phyloP scores from a whole-genome alignment of 2,888 invertebrate genomes.

The Tipula lateralis region DNA sequence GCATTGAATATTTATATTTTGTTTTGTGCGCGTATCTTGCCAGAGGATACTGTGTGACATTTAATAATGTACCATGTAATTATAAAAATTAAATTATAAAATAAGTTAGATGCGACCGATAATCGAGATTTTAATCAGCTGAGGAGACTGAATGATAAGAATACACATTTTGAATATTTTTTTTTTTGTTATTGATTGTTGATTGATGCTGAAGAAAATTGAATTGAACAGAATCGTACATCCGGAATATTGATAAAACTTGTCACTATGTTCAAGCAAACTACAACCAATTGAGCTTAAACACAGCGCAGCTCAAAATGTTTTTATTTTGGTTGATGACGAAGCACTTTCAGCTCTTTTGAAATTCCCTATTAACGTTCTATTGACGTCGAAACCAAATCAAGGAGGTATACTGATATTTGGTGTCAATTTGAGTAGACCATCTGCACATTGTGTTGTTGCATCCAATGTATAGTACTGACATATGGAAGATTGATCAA shows the following conservation, averaged over 20 bases:
- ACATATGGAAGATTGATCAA: too few species aligned
- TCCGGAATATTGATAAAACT: not conserved
- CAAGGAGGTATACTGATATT: too few species aligned
- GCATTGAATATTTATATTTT: not conserved
- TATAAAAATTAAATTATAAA: not conserved
- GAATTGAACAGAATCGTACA: not conserved
- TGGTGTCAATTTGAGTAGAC: too few species aligned
- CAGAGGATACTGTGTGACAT: slow-evolving; percentile 6
- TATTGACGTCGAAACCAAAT: too few species aligned
- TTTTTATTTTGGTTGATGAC: too few species aligned
- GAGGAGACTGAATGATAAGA: not conserved
- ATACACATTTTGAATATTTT: not conserved
- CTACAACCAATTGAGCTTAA: too few species aligned
- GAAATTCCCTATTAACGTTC: too few species aligned
- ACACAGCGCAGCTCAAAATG: too few species aligned
- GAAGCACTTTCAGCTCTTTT: too few species aligned
- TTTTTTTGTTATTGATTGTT: not conserved
- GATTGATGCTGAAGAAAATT: not conserved
- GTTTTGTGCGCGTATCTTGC: not conserved
- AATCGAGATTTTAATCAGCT: not conserved
- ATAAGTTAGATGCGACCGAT: not conserved
- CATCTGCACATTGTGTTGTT: too few species aligned
- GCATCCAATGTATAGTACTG: too few species aligned
- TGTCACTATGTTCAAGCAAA: not conserved
- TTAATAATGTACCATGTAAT: not conserved